Percentiles rank a stretch among this genome's conserved stretches.
phyloP scores from a whole-genome alignment of 1,140 invertebrate genomes.

The Drosophila grimshawi region DNA sequence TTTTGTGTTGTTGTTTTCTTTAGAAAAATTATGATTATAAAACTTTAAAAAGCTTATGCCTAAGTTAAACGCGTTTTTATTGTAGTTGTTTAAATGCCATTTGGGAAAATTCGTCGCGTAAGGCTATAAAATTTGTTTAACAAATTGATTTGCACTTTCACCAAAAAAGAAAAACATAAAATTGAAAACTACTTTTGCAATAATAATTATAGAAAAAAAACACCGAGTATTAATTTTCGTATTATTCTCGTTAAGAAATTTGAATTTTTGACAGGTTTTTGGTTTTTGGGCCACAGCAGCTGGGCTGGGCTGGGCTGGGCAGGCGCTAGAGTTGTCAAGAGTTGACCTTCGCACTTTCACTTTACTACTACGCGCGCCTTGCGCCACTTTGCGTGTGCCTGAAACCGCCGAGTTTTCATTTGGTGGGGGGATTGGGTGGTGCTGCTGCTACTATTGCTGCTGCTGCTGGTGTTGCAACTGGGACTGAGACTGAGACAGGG shows the following conservation, averaged over 20 bases:
- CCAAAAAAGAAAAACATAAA: constrained; percentile 38
- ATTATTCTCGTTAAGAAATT: constrained; percentile 24
- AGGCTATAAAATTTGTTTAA: constrained; percentile 39
- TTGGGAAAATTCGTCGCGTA: constrained; percentile 62
- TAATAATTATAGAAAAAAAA: constrained; percentile 5
- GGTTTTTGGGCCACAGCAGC: constrained; percentile 33
- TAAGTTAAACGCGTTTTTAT: constrained; percentile 62
- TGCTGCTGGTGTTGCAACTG: constrained; percentile 1
- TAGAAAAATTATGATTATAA: constrained; percentile 25
- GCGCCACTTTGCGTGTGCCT: constrained; percentile 53
- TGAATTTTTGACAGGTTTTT: constrained; percentile 14
- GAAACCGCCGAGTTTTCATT: constrained; percentile 75
- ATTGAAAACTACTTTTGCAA: not conserved
- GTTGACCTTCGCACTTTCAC: constrained; percentile 82
- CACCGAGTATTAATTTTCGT: constrained; percentile 25
- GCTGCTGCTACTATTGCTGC: constrained; percentile 28
- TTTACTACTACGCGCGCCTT: constrained; percentile 75
- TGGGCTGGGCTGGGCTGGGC: constrained; percentile 67
- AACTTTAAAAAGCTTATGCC: constrained; percentile 51
- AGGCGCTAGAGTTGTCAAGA: constrained; percentile 47
- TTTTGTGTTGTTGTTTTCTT: not conserved
- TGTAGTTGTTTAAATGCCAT: constrained; percentile 63
- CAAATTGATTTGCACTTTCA: constrained; percentile 37
- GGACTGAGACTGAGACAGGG: constrained; percentile 12
- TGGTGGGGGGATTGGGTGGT: constrained; percentile 27